Evolutionary conservation across 2,797 vertebrate genomes (phyloP).

Genomic region (Oreochromis grahami): DNA sequence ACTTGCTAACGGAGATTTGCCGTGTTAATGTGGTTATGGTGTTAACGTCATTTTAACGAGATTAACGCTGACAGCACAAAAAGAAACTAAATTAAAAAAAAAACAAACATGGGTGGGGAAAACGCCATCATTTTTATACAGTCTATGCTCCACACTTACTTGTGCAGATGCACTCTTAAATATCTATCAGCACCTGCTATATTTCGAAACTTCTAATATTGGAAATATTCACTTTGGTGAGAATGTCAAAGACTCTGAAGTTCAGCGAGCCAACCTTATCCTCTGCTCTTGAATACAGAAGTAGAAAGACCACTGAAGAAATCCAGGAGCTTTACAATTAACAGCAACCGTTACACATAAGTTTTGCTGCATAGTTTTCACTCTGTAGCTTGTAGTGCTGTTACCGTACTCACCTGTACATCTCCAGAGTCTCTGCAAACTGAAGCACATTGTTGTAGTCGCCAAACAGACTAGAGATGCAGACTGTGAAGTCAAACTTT

Average conservation of each 20-base stretch:
- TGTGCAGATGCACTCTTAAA: not conserved
- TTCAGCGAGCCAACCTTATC: not conserved
- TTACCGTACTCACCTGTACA: not conserved
- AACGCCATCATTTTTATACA: not conserved
- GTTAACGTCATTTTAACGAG: fast-evolving
- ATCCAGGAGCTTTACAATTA: not conserved
- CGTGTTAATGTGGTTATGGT: too few relatives aligned
- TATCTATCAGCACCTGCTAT: not conserved
- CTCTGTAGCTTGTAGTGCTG: not conserved
- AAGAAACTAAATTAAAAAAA: too few relatives aligned
- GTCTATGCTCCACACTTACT: not conserved
- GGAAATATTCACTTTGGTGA: not conserved
- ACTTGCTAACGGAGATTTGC: too few relatives aligned
- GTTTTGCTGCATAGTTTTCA: not conserved
- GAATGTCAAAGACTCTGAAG: not conserved
- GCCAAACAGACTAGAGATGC: slow-evolving; percentile 20
- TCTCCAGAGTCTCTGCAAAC: not conserved
- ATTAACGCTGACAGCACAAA: too few relatives aligned
- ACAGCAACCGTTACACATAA: not conserved
- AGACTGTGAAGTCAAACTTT: slow-evolving; percentile 37
- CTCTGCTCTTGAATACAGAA: not conserved
- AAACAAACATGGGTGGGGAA: not conserved
- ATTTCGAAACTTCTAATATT: not conserved
- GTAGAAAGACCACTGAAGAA: not conserved
- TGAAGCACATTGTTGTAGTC: not conserved